A percentile compares a stretch with the other conserved stretches of the same genome.
phyloP scores from a whole-genome alignment of 2,797 vertebrate genomes.

The Dicrostonyx torquatus region DNA sequence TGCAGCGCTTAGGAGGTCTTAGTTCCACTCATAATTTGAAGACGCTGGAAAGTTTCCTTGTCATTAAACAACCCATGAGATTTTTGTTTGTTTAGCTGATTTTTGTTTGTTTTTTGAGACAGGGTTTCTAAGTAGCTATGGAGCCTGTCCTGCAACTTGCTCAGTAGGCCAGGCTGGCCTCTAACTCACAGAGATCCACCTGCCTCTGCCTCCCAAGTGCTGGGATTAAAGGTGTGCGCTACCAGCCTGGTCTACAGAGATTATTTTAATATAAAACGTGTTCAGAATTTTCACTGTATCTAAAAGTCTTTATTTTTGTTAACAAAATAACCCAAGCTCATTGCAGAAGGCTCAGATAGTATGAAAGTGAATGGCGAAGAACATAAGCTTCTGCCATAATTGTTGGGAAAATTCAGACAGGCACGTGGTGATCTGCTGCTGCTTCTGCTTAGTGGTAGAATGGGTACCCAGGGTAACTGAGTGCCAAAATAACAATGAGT shows the following conservation, averaged over 20 bases:
- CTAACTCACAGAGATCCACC: too few relatives aligned
- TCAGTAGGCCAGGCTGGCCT: too few relatives aligned
- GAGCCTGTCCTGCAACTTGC: too few relatives aligned
- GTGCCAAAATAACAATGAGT: background rate
- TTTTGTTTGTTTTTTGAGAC: too few relatives aligned
- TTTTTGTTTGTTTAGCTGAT: too few relatives aligned
- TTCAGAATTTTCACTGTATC: background rate
- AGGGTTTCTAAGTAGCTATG: too few relatives aligned
- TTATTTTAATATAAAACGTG: constrained; percentile 13
- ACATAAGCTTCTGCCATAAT: background rate
- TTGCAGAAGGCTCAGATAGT: background rate
- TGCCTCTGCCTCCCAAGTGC: too few relatives aligned
- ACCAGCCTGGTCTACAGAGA: background rate
- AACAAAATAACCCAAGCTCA: background rate
- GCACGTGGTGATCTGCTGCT: background rate
- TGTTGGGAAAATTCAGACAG: background rate
- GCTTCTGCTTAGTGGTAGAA: background rate
- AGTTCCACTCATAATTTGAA: constrained; percentile 47
- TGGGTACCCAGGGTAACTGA: background rate
- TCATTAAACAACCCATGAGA: background rate
- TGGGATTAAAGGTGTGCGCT: too few relatives aligned
- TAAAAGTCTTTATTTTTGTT: background rate
- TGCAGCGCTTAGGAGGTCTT: background rate
- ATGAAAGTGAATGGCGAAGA: background rate
- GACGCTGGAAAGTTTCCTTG: constrained; percentile 9